Base-by-base conservation (phyloP, 1,140 invertebrate genomes). In the Centruroides vittatus region DNA sequence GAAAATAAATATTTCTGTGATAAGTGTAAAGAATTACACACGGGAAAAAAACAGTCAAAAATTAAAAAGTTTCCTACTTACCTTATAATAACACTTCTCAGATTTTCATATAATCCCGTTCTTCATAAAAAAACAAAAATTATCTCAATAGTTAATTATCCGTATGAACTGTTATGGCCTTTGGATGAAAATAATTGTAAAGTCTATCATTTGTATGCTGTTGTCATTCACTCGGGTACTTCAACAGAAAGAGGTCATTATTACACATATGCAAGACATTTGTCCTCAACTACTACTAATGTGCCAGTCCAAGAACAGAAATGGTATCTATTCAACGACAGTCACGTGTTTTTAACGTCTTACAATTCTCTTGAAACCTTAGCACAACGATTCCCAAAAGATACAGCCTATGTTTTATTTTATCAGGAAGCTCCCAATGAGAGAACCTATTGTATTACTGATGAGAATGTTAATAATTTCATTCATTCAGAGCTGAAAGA, bases 181-280 rank as follows among this genome's bases (percentile, higher is more conserved):
- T 65, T 69, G 5, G 48, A 68, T 58, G 59, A 67, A 48, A 65
- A 61, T 51, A 65, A 46, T 50, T 34, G 65, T 9, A 70, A 70
- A 49, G 59, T 70, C 46, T 91, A 89, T 70, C 77, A 79, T 9
- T 70, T 92, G 0, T 89, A 88, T 69, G 86, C 86, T 0, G 86
- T 87, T 0, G 85, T 93, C 0, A 83, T 93, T 0, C 89, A 93
- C 71, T 84, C 84, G 1, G 88, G 89, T 3, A 82, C 81, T 11
- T 86, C 82, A 50, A 82, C 88, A 65, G 86, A 91, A 69, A 85
- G 85, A 5, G 89, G 89, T 0, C 89, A 93, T 71, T 92, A 93
- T 70, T 89, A 89, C 68, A 88, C 86, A 0, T 83, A 87, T 66
- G 86, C 85, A 0, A 79, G 84, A 41, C 41, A 41, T 41, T 41